Percentiles rank a stretch among this genome's conserved stretches.
phyloP scores from a whole-genome alignment of 2,113 vertebrate species.

The Lophotis ruficrista region DNA sequence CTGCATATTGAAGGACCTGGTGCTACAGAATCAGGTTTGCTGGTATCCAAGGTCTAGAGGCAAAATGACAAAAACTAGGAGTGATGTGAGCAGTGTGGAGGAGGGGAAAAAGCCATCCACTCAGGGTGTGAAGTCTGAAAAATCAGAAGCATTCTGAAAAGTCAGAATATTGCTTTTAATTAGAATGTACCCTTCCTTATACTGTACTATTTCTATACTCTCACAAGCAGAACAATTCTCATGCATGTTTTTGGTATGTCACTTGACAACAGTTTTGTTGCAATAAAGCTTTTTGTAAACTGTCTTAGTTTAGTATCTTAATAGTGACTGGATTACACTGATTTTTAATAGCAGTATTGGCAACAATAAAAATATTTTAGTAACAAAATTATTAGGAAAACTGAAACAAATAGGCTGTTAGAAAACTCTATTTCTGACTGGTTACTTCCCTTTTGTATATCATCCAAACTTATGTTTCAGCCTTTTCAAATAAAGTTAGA shows the following conservation, averaged over 20 bases:
- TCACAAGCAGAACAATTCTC: neutral
- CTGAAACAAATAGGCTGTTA: neutral
- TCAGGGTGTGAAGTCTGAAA: neutral
- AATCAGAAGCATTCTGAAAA: neutral
- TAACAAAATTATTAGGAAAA: neutral
- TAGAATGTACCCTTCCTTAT: neutral
- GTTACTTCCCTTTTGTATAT: neutral
- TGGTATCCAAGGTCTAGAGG: neutral
- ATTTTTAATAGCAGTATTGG: neutral
- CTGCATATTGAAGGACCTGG: neutral
- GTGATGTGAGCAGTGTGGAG: accelerated
- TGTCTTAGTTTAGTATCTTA: neutral
- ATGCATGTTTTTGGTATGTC: neutral
- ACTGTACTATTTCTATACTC: neutral
- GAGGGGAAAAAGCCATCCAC: accelerated
- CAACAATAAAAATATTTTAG: neutral
- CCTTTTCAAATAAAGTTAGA: neutral
- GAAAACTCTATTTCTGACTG: neutral
- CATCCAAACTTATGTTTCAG: neutral
- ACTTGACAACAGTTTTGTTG: neutral
- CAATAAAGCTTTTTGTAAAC: neutral
- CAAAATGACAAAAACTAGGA: neutral
- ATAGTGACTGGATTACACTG: neutral
- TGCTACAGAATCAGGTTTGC: neutral
- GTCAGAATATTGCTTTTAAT: neutral